These are phyloP conservation scores for Terrapene triunguis DNA, from an alignment of 2,113 vertebrate genomes.

Conservation along the genomic window DNA sequence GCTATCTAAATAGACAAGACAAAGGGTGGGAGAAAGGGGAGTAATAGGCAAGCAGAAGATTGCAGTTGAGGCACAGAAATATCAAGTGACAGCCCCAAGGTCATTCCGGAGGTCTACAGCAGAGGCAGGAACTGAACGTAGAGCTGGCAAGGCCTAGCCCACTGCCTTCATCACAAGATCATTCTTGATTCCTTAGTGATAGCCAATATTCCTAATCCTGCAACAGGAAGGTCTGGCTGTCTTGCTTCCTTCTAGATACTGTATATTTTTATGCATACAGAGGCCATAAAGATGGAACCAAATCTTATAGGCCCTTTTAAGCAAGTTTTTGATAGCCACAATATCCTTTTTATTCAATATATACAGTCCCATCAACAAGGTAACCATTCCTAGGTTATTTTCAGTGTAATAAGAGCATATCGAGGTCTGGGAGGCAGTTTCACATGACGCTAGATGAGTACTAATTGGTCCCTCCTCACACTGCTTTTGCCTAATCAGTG, in stretches of 20 bases:
- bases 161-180: background rate
- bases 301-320: background rate
- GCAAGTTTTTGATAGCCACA: background rate
- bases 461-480: slow-evolving; percentile 55
- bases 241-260: background rate
- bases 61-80: background rate
- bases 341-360: background rate
- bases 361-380: background rate
- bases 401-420: background rate
- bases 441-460: background rate
- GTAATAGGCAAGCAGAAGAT: background rate
- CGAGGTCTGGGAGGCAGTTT: background rate
- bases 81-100: background rate
- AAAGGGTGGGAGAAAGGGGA: background rate
- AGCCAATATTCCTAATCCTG: background rate
- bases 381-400: background rate
- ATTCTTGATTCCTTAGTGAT: background rate
- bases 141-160: fast-evolving
- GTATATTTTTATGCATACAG: background rate
- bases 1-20: background rate
- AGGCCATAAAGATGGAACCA: background rate
- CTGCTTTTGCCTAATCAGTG: slow-evolving; percentile 44
- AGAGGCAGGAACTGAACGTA: fast-evolving
- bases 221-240: background rate
- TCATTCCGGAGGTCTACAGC: background rate